Conservation (phyloP, 2,888 invertebrate genomes). For the Cenopis cana region DNA sequence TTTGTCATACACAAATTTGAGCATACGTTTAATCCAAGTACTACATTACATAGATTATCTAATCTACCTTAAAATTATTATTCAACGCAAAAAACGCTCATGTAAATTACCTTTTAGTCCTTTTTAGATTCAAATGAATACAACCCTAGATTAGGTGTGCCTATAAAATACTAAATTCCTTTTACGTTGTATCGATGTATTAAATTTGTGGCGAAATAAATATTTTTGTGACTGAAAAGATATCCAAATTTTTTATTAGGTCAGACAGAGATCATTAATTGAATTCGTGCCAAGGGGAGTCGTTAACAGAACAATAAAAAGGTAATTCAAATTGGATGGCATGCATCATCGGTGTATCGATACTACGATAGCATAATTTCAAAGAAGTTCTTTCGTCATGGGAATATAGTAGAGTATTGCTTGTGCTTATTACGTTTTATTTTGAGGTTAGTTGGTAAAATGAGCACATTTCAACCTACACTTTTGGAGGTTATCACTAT, state of each 20-base stretch:
- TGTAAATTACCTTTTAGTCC: not conserved
- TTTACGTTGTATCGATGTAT: too few relatives aligned
- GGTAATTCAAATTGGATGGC: slow-evolving; percentile 39
- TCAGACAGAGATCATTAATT: slow-evolving; percentile 51
- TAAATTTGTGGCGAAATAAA: not conserved
- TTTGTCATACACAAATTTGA: not conserved
- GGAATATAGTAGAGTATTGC: not conserved
- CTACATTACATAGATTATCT: not conserved
- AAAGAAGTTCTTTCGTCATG: not conserved
- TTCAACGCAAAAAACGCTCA: not conserved
- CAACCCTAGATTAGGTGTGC: slow-evolving; percentile 4
- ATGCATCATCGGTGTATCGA: slow-evolving; percentile 2
- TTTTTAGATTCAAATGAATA: not conserved
- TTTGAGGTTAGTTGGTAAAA: not conserved
- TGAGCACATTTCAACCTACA: slow-evolving; percentile 7
- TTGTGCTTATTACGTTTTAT: not conserved
- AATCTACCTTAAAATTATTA: not conserved
- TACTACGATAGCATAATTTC: not conserved
- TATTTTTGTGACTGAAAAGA: not conserved
- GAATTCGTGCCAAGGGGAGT: slow-evolving; percentile 61
- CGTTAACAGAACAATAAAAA: slow-evolving; percentile 58
- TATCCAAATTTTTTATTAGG: slow-evolving; percentile 24
- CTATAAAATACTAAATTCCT: not conserved
- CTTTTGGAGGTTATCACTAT: slow-evolving; percentile 4
- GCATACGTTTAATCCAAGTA: not conserved